Evolutionary conservation across 2,888 invertebrate species (phyloP), one percentile per base, ranked within the genome.

Genomic region (Baronia brevicornis): DNA sequence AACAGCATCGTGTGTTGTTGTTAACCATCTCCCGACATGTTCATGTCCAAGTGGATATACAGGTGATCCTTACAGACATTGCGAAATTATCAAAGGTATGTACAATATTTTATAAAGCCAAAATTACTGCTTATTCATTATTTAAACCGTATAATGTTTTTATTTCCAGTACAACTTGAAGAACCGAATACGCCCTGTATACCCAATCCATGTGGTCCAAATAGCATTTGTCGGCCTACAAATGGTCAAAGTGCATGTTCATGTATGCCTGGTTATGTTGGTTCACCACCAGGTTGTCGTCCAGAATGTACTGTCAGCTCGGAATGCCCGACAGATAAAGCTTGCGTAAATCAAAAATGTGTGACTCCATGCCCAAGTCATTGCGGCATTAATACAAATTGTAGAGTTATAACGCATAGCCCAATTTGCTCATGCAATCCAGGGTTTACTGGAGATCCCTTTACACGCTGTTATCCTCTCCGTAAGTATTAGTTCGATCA

Each of bases 241-340:
- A 91, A 92, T 54, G 86, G 86, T 6, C 89, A 90, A 51, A 91
- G 92, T 3, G 89, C 88, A 4, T 94, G 94, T 59, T 90, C 91
- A 10, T 94, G 94, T 58, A 72, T 90, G 54, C 87, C 89, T 4
- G 87, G 87, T 41, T 93, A 90, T 51, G 74, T 89, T 13, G 94
- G 94, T 8, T 87, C 88, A 51, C 93, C 94, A 8, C 91, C 90
- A 36, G 89, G 89, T 6, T 93, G 93, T 60, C 84, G 92, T 46
- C 93, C 93, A 5, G 92, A 93, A 70, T 94, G 94, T 61, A 88
- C 90, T 13, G 85, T 90, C 14, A 93, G 91, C 52, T 88, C 91
- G 1, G 94, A 94, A 65, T 95, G 95, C 63, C 60, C 89, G 1
- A 74, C 84, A 8, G 87, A 90, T 45, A 88, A 88, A 55, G 91